Base-by-base conservation (phyloP, 2,888 invertebrate species). In the Ametastegia equiseti region DNA sequence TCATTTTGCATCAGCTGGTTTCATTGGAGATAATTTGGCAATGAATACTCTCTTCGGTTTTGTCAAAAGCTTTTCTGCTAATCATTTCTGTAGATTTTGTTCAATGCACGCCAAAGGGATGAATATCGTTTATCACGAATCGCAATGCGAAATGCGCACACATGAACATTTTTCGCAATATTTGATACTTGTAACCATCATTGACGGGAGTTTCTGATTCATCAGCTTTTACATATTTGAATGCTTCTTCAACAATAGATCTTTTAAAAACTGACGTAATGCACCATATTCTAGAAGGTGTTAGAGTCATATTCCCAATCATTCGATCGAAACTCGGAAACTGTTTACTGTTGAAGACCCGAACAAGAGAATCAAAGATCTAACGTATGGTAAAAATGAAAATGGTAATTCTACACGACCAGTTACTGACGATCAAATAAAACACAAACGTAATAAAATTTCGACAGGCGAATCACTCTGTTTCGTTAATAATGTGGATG, bases 11-110 rank as follows among this genome's bases (percentile, higher is more conserved):
- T 60, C 82, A 42, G 75, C 75, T 73, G 83, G 73, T 65, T 82
- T 84, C 23, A 84, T 81, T 78, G 82, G 83, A 7, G 83, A 84
- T 45, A 84, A 84, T 79, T 77, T 84, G 27, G 82, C 81, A 11
- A 36, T 83, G 15, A 73, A 84, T 50, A 57, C 81, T 23, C 78
- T 84, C 3, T 36, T 84, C 23, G 84, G 84, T 6, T 83, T 84
- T 23, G 67, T 79, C n/a, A 80, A 77, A 73, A 77, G 80, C 81
- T 84, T 83, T 78, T 78, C 81, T 45, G 60, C 83, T 33, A 83
- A 83, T 30, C 80, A 65, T 69, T 67, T 80, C 11, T 83, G 84
- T 57, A 77, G 77, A 63, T 81, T 82, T 80, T 84, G 82, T 67
- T 60, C 78, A 30, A 78, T 54, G 54, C 54, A 54, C 54, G 54